Evolutionary conservation across 2,113 vertebrate species (phyloP), one percentile per base, ranked within the genome.

Genomic region (Cyrtonyx montezumae): DNA sequence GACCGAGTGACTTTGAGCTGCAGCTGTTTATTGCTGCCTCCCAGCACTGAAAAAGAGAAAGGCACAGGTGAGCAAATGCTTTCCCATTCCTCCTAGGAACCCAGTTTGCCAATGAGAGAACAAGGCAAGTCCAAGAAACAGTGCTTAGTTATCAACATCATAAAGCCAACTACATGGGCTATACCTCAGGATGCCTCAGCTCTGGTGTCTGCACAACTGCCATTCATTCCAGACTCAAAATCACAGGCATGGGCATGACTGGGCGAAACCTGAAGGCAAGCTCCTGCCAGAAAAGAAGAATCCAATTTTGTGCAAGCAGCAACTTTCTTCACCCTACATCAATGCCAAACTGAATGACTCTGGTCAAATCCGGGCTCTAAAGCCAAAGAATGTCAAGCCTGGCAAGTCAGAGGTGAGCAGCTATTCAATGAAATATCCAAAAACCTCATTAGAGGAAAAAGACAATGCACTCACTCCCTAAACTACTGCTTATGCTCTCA

Each of bases 261-360:
- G 71, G 58, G 59, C 90, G 84, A 36, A 87, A 42, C 30, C 13
- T 36, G 36, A 65, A n/a, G 1, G 4, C 30, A 16, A 36, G 51
- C 36, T 78, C 53, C 34, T 56, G 58, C 23, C 92, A 84, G 40
- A 12, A 37, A 48, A 68, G 51, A 51, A 90, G 43, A 71, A 84
- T 20, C 67, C 25, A 28, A 15, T 88, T 80, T 23, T 79, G 88
- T 53, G 69, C 73, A 48, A 61, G 34, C 11, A 76, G 45, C n/a
- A 63, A 62, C 32, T 49, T 76, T 62, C 63, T 45, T 76, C 81
- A 53, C 65, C 53, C 42, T 16, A 21, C 11, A 42, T 25, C 63
- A 22, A 2, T 5, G 37, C 61, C 79, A 51, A 48, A 70, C 13
- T 30, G 28, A 69, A 18, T 5, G 43, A 65, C 28, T 13, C 42